Base-by-base conservation (phyloP, 2,113 vertebrate genomes). In the Deroptyus accipitrinus region DNA sequence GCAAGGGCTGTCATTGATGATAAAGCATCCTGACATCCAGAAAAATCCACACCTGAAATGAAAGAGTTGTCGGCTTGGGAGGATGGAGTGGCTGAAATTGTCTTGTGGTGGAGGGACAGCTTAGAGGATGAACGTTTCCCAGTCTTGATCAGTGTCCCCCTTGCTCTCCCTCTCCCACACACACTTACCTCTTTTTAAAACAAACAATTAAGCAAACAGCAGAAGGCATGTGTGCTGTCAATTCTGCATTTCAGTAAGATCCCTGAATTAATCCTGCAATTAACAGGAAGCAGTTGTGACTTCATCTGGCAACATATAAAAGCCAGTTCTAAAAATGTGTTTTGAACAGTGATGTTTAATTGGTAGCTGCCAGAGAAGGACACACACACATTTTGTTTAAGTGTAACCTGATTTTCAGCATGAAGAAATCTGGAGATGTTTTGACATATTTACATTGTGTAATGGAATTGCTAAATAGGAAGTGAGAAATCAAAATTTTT, bases 381-480 rank as follows among this genome's bases (percentile, higher is more conserved):
- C 83, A 95, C 82, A 96, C 75, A 92, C 68, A 87, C 44, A 90
- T 79, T 95, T 85, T 93, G 37, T 96, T 95, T 75, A 84, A 93
- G 80, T 79, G 68, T 35, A 81, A 55, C 13, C 31, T 78, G 35
- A 82, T 94, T 94, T 94, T 94, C 94, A 91, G 30, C 75, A 46
- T 83, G 61, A 79, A 88, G 59, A n/a, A 92, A 94, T 96, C 55
- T 80, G 61, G 75, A 94, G 59, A 55, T 91, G 72, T 96, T 96
- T 95, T 96, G 92, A 95, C 83, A 93, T 79, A 51, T 78, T 93
- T 94, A 89, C 16, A 33, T 94, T 94, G 88, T 62, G 77, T 91
- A 97, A 96, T 94, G 83, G 78, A 96, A 96, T 35, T 78, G 90
- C 78, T 94, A 88, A 93, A 84, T 63, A 70, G 95, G 73, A 94